A percentile compares a stretch with the other conserved stretches of the same genome.
These are phyloP conservation scores for Drosophila lacertosa DNA, from an alignment of 1,140 invertebrate genomes.

Conservation along the genomic window DNA sequence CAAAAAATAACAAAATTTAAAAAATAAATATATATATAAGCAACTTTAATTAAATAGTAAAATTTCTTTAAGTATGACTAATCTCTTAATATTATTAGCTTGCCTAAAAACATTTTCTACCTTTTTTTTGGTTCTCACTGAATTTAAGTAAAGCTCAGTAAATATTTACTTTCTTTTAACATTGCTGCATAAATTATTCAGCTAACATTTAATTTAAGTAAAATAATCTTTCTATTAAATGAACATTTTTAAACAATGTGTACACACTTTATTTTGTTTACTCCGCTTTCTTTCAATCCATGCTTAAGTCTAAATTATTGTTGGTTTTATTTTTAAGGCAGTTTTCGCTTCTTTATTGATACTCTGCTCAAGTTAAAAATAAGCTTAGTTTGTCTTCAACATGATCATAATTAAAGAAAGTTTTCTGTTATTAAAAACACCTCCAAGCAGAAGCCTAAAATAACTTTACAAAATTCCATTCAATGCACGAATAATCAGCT, in stretches of 20 bases:
- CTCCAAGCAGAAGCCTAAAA: background rate
- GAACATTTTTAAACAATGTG: background rate
- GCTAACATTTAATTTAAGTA: background rate
- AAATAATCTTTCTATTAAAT: background rate
- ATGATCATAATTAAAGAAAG: too few relatives aligned
- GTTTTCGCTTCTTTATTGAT: background rate
- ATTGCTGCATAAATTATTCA: background rate
- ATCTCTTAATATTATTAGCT: too few relatives aligned
- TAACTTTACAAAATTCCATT: too few relatives aligned
- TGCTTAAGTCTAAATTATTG: background rate
- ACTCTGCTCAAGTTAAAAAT: too few relatives aligned
- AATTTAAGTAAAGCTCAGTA: background rate
- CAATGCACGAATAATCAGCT: background rate
- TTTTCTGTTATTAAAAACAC: too few relatives aligned
- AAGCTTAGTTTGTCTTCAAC: background rate
- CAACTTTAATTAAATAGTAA: too few relatives aligned
- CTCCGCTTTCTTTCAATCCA: too few relatives aligned
- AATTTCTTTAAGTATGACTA: too few relatives aligned
- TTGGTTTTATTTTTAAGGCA: background rate
- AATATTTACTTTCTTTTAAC: slow-evolving; percentile 1
- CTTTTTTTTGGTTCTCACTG: background rate
- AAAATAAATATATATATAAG: too few relatives aligned
- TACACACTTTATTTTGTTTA: background rate
- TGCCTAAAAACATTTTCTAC: too few relatives aligned
- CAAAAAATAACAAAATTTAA: too few relatives aligned